Percentiles rank a stretch among this genome's conserved stretches.
Conservation (phyloP, 1,140 invertebrate species). For the Anthonomus grandis region DNA sequence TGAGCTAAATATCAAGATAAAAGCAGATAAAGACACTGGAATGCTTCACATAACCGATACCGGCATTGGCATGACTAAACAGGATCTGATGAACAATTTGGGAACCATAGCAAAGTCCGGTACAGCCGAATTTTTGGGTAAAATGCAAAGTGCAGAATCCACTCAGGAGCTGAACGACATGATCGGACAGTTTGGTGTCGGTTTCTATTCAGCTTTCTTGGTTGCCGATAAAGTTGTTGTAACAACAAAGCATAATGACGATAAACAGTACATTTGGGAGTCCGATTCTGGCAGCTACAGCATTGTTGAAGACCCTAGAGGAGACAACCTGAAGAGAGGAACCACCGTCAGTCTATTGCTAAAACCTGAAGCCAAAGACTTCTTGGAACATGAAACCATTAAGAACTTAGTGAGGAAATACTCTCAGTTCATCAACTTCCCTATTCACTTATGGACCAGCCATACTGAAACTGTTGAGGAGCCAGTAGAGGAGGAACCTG, state of each 20-base stretch:
- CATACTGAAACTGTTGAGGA: conserved; percentile 89
- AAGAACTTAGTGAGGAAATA: conserved; percentile 93
- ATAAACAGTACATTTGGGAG: conserved; percentile 97
- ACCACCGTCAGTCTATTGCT: conserved; percentile 70
- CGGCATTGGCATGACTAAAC: conserved; percentile 97
- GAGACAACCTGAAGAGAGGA: conserved; percentile 49
- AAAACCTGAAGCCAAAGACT: conserved; percentile 97
- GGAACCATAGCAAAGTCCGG: conserved; percentile 99
- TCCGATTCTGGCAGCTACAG: conserved; percentile 87
- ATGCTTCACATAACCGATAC: conserved; percentile 94
- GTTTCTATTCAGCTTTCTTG: conserved; percentile 96
- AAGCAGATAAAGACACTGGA: conserved; percentile 94
- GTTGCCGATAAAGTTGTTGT: conserved; percentile 89
- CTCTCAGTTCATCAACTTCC: conserved; percentile 99
- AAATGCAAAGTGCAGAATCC: conserved; percentile 75
- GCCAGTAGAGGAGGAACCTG: conserved; percentile 53
- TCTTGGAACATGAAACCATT: conserved; percentile 88
- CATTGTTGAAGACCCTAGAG: conserved; percentile 91
- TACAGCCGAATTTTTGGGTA: conserved; percentile 95
- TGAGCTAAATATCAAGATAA: conserved; percentile 90
- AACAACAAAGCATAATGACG: conserved; percentile 93
- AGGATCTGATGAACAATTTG: conserved; percentile 92
- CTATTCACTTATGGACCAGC: conserved; percentile 94
- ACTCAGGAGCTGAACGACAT: conserved; percentile 76
- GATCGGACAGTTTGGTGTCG: conserved; percentile 96